Evolutionary conservation across 2,797 vertebrate species (phyloP).

Genomic region (Pempheris klunzingeri): DNA sequence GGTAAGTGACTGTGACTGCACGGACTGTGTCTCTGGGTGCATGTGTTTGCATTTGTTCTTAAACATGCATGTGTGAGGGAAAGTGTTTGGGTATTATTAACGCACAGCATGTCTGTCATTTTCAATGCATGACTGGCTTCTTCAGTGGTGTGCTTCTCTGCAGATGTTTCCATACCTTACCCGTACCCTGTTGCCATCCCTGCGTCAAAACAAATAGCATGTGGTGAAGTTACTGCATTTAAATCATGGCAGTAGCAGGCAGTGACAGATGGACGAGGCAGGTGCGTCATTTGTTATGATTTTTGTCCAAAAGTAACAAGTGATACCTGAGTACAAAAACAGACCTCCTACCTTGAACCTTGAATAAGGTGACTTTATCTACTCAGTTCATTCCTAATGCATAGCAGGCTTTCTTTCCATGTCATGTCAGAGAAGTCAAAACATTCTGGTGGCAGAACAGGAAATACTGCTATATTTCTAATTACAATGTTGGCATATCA

Average conservation of each 20-base stretch:
- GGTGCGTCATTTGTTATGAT: not conserved
- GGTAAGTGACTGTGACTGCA: slow-evolving; percentile 62
- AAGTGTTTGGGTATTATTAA: slow-evolving; percentile 33
- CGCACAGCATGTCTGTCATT: slow-evolving; percentile 7
- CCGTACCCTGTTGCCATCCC: not conserved
- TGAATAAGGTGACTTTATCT: no score
- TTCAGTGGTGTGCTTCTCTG: slow-evolving; percentile 14
- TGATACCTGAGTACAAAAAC: not conserved
- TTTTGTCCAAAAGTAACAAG: not conserved
- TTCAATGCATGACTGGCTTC: not conserved
- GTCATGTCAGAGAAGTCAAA: slow-evolving; percentile 10
- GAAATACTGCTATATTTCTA: slow-evolving; percentile 21
- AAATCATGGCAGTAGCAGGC: not conserved
- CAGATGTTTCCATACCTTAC: slow-evolving; percentile 28
- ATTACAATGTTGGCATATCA: not conserved
- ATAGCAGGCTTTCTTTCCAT: not conserved
- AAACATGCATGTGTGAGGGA: not conserved
- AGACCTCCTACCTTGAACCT: not conserved
- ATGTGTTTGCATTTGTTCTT: not conserved
- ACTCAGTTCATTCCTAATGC: not conserved
- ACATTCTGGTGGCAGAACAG: slow-evolving; percentile 16
- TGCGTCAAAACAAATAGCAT: slow-evolving; percentile 23
- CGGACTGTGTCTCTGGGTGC: slow-evolving; percentile 5
- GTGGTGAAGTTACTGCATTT: not conserved
- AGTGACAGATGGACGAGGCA: not conserved